Evolutionary conservation across 2,113 vertebrate genomes (phyloP), one percentile per base, ranked within the genome.

Genomic region (Sceloporus undulatus): DNA sequence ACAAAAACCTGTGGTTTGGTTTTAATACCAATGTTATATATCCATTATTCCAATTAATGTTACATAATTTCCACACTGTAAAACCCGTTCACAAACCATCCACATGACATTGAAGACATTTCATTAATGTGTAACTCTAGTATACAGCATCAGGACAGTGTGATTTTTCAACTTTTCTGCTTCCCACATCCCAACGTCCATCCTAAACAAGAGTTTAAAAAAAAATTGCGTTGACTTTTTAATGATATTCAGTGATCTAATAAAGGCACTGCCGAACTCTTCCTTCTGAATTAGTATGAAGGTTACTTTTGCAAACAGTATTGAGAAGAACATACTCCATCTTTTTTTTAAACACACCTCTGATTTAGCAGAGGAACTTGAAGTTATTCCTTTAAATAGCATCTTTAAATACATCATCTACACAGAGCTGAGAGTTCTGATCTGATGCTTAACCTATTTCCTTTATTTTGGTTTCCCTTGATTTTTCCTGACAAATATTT

Each of bases 101-200:
- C 86, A 73, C 52, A 92, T 71, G 68, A 71, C 25, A 19, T 75
- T 88, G 76, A 94, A 75, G 29, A 87, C 11, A 91, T 94, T 85
- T 86, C 85, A 81, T 29, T 16, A 59, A 2, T 59, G 8, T 59
- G 56, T 6, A 59, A 59, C 56, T 59, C 56, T 16, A 10, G 14
- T 59, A 16, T 13, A 13, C 14, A 59, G 14, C 9, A 59, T 59
- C 56, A 59, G 2, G 9, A 2, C 56, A 59, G 56, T 59, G 56
- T 14, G 10, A 59, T 59, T 59, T 16, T 10, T 59, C 5, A 59
- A 59, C 56, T 59, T 59, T 59, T 16, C 56, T 59, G 11, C 14
- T 59, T 59, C 14, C 14, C 14, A 59, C 9, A 59, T 59, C 56
- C 14, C 10, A 59, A 59, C 56, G 14, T 16, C 9, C 2, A 59